Conservation (phyloP, 2,113 vertebrate genomes). For the human (Homo sapiens) region GRCh38 chr19:17599501-17600000, state of each 20-base stretch:
- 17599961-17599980: neutral
- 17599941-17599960: neutral
- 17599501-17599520: too few species aligned
- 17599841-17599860: neutral
- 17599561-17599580: neutral
- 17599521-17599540: neutral
- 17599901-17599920: neutral
- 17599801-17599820: neutral
- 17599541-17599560: accelerated
- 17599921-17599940: neutral
- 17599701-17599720: neutral
- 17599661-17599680: neutral
- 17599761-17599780: neutral
- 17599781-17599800: neutral
- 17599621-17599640: neutral
- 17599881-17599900: neutral
- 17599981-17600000: neutral
- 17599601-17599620: neutral
- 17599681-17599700: neutral
- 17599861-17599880: neutral
- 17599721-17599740: neutral
- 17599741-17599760: neutral
- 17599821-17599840: neutral
- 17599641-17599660: neutral
- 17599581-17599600: neutral